A percentile compares a stretch with the other conserved stretches of the same genome.
These are phyloP conservation scores for Cynopterus brachyotis DNA, from an alignment of 2,113 vertebrate genomes.

Conservation along the genomic window DNA sequence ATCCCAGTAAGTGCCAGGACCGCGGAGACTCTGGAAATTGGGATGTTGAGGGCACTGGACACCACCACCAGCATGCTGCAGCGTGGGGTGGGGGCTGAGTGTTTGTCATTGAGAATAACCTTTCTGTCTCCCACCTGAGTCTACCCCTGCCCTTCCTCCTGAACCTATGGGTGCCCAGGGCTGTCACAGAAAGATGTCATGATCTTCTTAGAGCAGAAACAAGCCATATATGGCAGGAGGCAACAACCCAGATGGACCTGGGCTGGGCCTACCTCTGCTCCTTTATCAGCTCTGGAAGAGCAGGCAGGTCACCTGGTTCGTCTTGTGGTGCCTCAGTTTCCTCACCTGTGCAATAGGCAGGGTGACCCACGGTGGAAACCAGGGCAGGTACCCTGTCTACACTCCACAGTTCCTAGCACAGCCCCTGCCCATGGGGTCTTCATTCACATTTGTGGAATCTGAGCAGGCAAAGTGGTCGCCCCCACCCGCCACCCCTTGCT, in stretches of 20 bases:
- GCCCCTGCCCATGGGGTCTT: not conserved
- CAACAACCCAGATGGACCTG: not conserved
- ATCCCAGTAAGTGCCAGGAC: conserved; percentile 85
- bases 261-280: not conserved
- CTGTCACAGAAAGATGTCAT: not conserved
- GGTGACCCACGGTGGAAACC: not conserved
- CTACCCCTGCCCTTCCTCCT: not conserved
- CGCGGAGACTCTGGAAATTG: not conserved
- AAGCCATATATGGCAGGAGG: fast-evolving
- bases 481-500: too few relatives aligned
- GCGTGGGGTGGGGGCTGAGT: not conserved
- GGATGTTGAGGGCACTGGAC: not conserved
- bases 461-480: not conserved
- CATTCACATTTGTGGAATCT: not conserved
- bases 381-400: not conserved
- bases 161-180: not conserved
- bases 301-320: not conserved
- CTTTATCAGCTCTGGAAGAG: not conserved
- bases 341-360: not conserved
- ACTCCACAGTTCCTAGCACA: not conserved
- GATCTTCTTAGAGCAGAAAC: not conserved
- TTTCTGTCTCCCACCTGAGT: not conserved
- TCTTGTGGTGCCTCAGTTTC: not conserved
- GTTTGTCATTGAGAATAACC: fast-evolving
- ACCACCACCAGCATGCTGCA: not conserved